These are phyloP conservation scores for Chloromyia formosa DNA, from an alignment of 2,888 invertebrate species.

Conservation along the genomic window DNA sequence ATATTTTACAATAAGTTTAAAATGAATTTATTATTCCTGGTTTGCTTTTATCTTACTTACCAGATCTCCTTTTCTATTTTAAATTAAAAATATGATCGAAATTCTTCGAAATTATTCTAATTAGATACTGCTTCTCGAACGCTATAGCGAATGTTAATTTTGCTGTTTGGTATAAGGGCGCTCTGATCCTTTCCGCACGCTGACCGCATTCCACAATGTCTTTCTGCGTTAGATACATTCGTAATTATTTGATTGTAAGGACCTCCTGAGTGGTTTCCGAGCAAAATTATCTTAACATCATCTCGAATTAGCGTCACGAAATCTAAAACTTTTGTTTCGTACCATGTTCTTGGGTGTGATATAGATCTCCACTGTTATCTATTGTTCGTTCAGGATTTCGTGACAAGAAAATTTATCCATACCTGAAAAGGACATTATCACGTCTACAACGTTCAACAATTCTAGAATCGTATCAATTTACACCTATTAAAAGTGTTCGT, in stretches of 20 bases:
- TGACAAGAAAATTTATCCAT: constrained; percentile 15
- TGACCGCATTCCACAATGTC: not conserved
- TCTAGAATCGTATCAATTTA: constrained; percentile 3
- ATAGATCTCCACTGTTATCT: not conserved
- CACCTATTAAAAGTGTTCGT: not conserved
- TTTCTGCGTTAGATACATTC: not conserved
- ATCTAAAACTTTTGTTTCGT: not conserved
- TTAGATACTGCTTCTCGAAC: not conserved
- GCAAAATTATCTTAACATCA: not conserved
- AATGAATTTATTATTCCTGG: too few relatives aligned
- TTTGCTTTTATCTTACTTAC: too few relatives aligned
- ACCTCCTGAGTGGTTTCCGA: not conserved
- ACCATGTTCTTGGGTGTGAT: constrained; percentile 10
- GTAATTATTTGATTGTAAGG: constrained; percentile 1
- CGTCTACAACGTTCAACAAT: not conserved
- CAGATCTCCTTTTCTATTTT: too few relatives aligned
- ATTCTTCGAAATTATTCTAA: not conserved
- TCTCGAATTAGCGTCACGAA: constrained; percentile 34
- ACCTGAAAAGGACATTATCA: not conserved
- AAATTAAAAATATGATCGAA: too few relatives aligned
- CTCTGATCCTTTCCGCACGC: too few relatives aligned
- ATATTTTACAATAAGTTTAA: too few relatives aligned
- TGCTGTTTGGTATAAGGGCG: not conserved
- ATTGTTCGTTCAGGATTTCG: not conserved
- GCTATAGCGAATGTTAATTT: not conserved